Evolutionary conservation across 2,113 vertebrate genomes (phyloP).

Genomic region (Butorides virescens): DNA sequence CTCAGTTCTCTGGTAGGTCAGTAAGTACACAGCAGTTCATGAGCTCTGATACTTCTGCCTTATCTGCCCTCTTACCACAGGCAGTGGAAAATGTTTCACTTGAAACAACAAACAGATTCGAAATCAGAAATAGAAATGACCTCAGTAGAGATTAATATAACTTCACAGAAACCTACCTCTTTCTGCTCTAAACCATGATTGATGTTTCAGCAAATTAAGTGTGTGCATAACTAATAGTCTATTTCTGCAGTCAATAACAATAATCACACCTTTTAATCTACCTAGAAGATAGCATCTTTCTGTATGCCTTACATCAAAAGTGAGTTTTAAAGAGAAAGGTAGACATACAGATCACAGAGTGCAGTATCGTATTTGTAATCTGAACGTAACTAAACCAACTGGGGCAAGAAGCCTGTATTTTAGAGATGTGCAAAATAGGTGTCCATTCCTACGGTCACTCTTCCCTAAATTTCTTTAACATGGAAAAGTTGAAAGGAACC

Average conservation of each 20-base stretch:
- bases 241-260: background rate
- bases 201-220: background rate
- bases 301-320: background rate
- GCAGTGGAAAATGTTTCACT: constrained; percentile 60
- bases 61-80: constrained; percentile 29
- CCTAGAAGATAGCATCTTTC: background rate
- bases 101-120: constrained; percentile 54
- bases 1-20: background rate
- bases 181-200: background rate
- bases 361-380: background rate
- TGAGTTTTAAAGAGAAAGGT: background rate
- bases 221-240: background rate
- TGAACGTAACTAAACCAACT: background rate
- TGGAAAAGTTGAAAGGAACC: background rate
- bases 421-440: background rate
- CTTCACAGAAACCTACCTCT: constrained; percentile 13
- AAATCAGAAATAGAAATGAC: constrained; percentile 60
- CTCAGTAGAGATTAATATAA: constrained; percentile 37
- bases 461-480: background rate
- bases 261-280: background rate
- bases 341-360: background rate
- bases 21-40: background rate
- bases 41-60: constrained; percentile 36
- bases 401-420: background rate
- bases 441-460: background rate